These are phyloP conservation scores for Dendrolimus kikuchii DNA, from an alignment of 1,140 invertebrate genomes.

Conservation along the genomic window DNA sequence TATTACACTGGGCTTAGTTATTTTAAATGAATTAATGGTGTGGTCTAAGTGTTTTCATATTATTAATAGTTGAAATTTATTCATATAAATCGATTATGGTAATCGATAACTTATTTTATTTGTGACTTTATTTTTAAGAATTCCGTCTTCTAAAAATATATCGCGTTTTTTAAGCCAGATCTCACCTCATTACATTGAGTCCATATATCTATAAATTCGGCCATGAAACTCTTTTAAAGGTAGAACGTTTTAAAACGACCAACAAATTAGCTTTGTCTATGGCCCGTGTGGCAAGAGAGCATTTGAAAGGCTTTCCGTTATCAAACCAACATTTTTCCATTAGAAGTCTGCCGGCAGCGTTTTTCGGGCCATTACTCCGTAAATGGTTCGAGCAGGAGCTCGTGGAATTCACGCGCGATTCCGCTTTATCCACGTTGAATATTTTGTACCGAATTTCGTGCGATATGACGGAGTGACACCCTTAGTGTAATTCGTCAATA, in stretches of 20 bases:
- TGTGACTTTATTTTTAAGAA: no score
- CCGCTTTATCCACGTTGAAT: conserved; percentile 23
- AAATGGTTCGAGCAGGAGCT: conserved; percentile 29
- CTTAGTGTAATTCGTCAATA: conserved; percentile 35
- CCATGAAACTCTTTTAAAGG: conserved; percentile 2
- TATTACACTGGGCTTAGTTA: neutral
- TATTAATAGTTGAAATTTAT: no score
- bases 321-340: conserved; percentile 31
- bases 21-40: no score
- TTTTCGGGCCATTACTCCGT: conserved; percentile 32
- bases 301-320: conserved; percentile 21
- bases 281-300: conserved; percentile 13
- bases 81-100: no score
- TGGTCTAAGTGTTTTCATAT: no score
- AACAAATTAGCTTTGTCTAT: conserved; percentile 11
- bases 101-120: no score
- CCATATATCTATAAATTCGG: no score
- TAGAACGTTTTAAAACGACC: conserved; percentile 1
- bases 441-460: conserved; percentile 22
- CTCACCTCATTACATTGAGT: no score
- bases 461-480: conserved; percentile 22
- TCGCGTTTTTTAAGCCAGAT: no score
- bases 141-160: no score
- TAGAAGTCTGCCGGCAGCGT: conserved; percentile 27
- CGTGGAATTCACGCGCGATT: conserved; percentile 25